Evolutionary conservation across 1,140 invertebrate genomes (phyloP).

Genomic region (Drosophila sechellia): DNA sequence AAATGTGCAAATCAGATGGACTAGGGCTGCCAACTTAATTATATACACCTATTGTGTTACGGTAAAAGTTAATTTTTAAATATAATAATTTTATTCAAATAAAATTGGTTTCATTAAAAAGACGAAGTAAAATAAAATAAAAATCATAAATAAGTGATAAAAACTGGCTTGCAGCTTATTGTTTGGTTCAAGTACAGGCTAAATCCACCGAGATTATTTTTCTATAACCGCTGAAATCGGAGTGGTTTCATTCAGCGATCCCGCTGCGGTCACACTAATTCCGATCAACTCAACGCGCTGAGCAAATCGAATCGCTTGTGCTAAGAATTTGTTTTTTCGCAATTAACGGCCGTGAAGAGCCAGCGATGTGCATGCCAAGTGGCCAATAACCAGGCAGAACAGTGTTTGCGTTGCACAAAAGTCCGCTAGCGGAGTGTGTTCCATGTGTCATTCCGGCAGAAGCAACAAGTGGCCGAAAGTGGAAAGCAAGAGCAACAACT

Average conservation of each 20-base stretch:
- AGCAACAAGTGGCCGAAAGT: conserved; percentile 43
- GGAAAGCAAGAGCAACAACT: conserved; percentile 14
- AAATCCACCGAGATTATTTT: not conserved
- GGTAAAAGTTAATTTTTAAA: too few species aligned
- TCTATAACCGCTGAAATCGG: not conserved
- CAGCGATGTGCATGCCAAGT: conserved; percentile 27
- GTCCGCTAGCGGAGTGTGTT: conserved; percentile 9
- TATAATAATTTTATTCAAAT: too few species aligned
- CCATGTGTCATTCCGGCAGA: conserved; percentile 23
- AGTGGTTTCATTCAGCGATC: not conserved
- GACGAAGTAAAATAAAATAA: too few species aligned
- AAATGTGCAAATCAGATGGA: not conserved
- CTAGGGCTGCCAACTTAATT: not conserved
- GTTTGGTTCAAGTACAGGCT: not conserved
- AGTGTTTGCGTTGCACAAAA: conserved; percentile 13
- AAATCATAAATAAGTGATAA: not conserved
- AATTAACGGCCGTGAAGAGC: conserved; percentile 10
- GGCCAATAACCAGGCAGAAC: not conserved
- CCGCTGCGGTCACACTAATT: conserved; percentile 19
- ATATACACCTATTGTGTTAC: too few species aligned
- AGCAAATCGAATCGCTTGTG: conserved; percentile 32
- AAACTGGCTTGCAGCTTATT: not conserved
- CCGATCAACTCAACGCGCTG: conserved; percentile 41
- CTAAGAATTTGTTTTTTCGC: conserved; percentile 32
- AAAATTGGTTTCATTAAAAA: too few species aligned